These are phyloP conservation scores for Varroa destructor DNA, from an alignment of 1,140 invertebrate genomes.

Conservation along the genomic window DNA sequence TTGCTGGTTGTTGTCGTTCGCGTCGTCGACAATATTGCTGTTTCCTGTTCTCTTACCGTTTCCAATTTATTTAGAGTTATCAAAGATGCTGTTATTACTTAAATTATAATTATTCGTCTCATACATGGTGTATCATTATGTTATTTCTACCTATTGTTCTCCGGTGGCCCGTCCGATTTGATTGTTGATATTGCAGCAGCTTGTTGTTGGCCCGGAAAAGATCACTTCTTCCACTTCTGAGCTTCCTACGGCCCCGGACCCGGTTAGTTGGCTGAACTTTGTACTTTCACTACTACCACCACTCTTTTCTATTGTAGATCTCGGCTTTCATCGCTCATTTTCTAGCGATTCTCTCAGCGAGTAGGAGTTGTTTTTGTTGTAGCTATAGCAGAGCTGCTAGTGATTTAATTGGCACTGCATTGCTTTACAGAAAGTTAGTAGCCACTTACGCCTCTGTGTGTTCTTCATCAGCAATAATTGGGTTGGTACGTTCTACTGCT, in stretches of 20 bases:
- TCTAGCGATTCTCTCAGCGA: background rate
- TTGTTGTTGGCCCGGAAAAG: too few species aligned
- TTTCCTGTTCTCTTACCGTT: background rate
- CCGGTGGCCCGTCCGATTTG: too few species aligned
- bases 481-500: too few species aligned
- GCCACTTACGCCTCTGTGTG: too few species aligned
- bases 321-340: background rate
- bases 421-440: too few species aligned
- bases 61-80: background rate
- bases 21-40: too few species aligned
- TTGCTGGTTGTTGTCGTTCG: background rate
- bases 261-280: slow-evolving; percentile 8
- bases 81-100: too few species aligned
- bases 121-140: slow-evolving; percentile 10
- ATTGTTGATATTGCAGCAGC: too few species aligned
- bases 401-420: too few species aligned
- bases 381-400: background rate
- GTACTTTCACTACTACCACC: slow-evolving; percentile 7
- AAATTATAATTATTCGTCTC: background rate
- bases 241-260: slow-evolving; percentile 36
- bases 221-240: too few species aligned
- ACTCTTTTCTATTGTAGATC: background rate
- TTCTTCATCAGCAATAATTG: too few species aligned
- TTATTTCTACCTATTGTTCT: slow-evolving; percentile 18
- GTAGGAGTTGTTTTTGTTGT: background rate